Base-by-base conservation (phyloP, 2,113 vertebrate species). In the Archilochus colubris region DNA sequence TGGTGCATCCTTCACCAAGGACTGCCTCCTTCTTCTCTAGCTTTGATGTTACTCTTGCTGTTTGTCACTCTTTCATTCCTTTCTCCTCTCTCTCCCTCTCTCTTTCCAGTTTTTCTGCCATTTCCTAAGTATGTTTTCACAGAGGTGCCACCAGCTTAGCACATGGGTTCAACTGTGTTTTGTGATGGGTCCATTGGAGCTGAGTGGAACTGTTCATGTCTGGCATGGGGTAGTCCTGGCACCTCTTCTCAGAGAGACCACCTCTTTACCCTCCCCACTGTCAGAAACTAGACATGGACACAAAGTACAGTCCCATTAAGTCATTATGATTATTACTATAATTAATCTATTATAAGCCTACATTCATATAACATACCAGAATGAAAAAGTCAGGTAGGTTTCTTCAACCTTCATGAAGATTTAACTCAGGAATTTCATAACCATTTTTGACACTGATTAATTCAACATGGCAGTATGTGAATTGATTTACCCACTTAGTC, bases 161-260 rank as follows among this genome's bases (percentile, higher is more conserved):
- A 33, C 20, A 53, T 19, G 36, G 36, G 28, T 14, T 51, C 25
- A 43, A 8, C 30, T 27, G 30, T 70, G 57, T 43, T 40, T 72
- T 69, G 40, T 10, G 22, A 25, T 44, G 21, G 18, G 36, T 59
- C 21, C 3, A 2, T 8, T 58, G 54, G 53, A 46, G 11, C 10
- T 63, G 40, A 14, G 22, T 53, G 43, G 57, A 82, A 27, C 13
- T 1, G 0, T 33, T 19, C 44, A 14, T 62, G 46, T 50, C 62
- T 14, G 20, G 24, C 48, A 23, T 0, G 0, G 7, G 8, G 40
- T 14, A 50, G 23, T 10, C n/a, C 22, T 9, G 6, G 17, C 28
- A 19, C 15, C 12, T 38, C 33, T 57, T 46, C 27, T 78, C 40
- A n/a, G 21, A 48, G 31, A 44, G 9, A 3, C 14, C 31, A n/a